Conservation (phyloP, 2,113 vertebrate species). For the Trogon surrucura region DNA sequence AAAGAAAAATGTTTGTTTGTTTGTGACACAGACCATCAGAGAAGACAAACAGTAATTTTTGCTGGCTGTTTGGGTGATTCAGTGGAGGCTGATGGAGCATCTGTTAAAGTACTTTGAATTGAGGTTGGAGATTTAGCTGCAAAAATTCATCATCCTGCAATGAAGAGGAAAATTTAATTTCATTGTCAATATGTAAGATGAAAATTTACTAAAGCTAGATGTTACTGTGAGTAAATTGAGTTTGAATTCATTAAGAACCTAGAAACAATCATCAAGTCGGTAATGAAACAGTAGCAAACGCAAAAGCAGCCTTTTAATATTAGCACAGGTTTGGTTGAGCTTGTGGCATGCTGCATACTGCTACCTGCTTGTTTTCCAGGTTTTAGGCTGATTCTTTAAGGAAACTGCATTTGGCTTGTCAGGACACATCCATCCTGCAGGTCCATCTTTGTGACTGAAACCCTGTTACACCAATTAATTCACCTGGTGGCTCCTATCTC, state of each 20-base stretch:
- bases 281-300: background rate
- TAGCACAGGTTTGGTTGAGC: background rate
- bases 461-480: accelerated
- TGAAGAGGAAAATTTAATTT: slow-evolving; percentile 5
- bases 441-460: background rate
- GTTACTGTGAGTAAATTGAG: background rate
- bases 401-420: accelerated
- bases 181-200: background rate
- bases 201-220: background rate
- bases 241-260: slow-evolving; percentile 47
- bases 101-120: background rate
- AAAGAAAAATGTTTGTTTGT: background rate
- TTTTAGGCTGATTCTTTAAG: background rate
- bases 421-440: background rate
- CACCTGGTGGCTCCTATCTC: background rate
- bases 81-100: background rate
- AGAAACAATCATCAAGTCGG: background rate
- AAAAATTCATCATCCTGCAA: slow-evolving; percentile 8
- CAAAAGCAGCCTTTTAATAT: background rate
- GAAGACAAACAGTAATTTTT: background rate
- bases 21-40: background rate
- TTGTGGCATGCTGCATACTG: background rate
- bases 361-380: background rate
- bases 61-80: background rate
- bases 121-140: background rate